phyloP scores from a whole-genome alignment of 2,113 vertebrate species.

The Gymnocephalus cernua region DNA sequence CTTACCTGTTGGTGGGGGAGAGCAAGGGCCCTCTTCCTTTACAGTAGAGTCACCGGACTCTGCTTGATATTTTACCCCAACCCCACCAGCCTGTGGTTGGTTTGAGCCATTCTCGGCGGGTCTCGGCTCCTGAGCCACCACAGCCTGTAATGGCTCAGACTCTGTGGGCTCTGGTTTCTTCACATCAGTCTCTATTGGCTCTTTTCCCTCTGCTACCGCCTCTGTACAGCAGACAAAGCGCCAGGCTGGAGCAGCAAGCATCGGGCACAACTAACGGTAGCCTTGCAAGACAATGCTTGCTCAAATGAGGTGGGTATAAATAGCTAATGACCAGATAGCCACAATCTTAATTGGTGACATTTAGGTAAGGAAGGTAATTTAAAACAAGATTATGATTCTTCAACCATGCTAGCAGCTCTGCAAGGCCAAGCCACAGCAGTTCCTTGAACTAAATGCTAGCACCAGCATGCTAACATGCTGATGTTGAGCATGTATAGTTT shows the following conservation, averaged over 20 bases:
- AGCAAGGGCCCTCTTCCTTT: slow-evolving; percentile 70
- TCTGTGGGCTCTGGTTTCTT: slow-evolving; percentile 73
- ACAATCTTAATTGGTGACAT: neutral
- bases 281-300: slow-evolving; percentile 68
- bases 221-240: slow-evolving; percentile 85
- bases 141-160: slow-evolving; percentile 66
- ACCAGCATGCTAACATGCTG: neutral
- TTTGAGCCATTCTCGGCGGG: slow-evolving; percentile 61
- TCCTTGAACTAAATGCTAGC: neutral
- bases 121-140: slow-evolving; percentile 65
- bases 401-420: neutral
- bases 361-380: neutral
- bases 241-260: slow-evolving; percentile 82
- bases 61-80: slow-evolving; percentile 69
- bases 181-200: slow-evolving; percentile 78
- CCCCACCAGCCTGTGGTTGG: slow-evolving; percentile 57
- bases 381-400: neutral
- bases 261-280: slow-evolving; percentile 60
- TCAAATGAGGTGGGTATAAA: slow-evolving; percentile 61
- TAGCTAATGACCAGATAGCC: slow-evolving; percentile 67
- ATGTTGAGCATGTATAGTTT: neutral
- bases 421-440: neutral
- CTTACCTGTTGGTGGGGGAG: slow-evolving; percentile 78
- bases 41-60: slow-evolving; percentile 53
- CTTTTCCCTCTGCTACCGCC: slow-evolving; percentile 75